A percentile compares a stretch with the other conserved stretches of the same genome.
phyloP scores from a whole-genome alignment of 2,797 vertebrate genomes.

The Cynodonichthys magdalenae region DNA sequence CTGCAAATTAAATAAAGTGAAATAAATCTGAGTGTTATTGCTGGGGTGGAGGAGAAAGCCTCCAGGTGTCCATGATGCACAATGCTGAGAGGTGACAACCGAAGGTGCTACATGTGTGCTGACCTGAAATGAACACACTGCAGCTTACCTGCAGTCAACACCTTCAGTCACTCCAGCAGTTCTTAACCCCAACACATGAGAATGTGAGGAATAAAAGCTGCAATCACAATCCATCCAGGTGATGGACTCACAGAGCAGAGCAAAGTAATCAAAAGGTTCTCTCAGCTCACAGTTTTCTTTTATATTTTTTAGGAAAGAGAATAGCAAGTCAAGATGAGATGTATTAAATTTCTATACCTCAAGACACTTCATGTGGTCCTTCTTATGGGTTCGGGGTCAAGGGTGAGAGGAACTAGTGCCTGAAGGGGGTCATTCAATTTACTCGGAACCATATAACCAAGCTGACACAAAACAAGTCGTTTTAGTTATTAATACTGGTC shows the following conservation, averaged over 20 bases:
- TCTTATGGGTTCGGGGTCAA: slow-evolving; percentile 52
- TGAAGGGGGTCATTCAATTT: slow-evolving; percentile 67
- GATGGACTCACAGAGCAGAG: slow-evolving; percentile 46
- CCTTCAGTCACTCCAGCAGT: slow-evolving; percentile 26
- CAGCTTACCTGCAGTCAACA: slow-evolving; percentile 29
- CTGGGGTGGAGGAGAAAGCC: slow-evolving; percentile 46
- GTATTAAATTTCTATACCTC: slow-evolving; percentile 73
- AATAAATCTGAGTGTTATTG: slow-evolving; percentile 78
- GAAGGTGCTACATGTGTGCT: slow-evolving; percentile 49
- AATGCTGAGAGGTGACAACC: slow-evolving; percentile 73
- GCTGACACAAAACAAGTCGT: slow-evolving; percentile 50
- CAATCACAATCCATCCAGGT: slow-evolving; percentile 25
- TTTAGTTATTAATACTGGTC: slow-evolving; percentile 59
- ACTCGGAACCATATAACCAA: slow-evolving; percentile 43
- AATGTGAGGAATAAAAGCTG: slow-evolving; percentile 27
- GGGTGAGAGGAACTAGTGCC: slow-evolving; percentile 50
- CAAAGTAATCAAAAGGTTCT: slow-evolving; percentile 57
- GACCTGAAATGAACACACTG: slow-evolving; percentile 44
- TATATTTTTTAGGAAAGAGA: slow-evolving; percentile 50
- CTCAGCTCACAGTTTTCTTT: slow-evolving; percentile 30
- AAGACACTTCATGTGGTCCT: slow-evolving; percentile 71
- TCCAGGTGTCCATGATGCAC: slow-evolving; percentile 59
- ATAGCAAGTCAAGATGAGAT: slow-evolving; percentile 59
- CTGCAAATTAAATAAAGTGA: slow-evolving; percentile 68
- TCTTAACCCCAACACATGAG: slow-evolving; percentile 18